Conservation (phyloP, 2,888 invertebrate genomes). For the Harmothoe impar region DNA sequence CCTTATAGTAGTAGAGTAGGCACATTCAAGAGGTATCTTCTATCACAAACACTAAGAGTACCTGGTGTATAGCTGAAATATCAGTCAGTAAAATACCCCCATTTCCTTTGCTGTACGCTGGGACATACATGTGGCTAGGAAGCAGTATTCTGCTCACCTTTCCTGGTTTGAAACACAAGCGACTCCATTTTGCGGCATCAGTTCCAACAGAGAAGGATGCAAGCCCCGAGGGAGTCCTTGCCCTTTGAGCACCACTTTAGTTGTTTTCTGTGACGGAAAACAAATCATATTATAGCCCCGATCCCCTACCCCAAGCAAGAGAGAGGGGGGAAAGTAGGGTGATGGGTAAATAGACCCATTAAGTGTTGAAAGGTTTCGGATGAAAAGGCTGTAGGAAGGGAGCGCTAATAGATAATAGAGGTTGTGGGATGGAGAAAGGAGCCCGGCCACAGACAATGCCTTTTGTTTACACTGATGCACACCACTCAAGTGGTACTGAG, state of each 20-base stretch:
- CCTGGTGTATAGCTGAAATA: background rate
- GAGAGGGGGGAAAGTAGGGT: too few relatives aligned
- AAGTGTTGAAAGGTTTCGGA: constrained; percentile 9
- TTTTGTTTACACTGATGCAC: constrained; percentile 29
- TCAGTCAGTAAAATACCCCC: background rate
- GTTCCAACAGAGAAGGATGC: background rate
- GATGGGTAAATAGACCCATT: constrained; percentile 1
- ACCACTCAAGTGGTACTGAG: constrained; percentile 11
- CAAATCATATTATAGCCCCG: constrained; percentile 32
- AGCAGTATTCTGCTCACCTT: background rate
- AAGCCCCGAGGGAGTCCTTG: constrained; percentile 28
- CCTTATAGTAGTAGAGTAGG: too few relatives aligned
- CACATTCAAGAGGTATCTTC: background rate
- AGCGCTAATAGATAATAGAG: constrained; percentile 10
- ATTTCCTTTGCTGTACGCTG: background rate
- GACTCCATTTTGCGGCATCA: background rate
- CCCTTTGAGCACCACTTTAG: constrained; percentile 19
- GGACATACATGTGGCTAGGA: background rate
- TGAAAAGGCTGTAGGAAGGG: constrained; percentile 2
- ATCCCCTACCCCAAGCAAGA: background rate
- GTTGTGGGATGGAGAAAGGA: constrained; percentile 12
- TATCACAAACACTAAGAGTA: background rate
- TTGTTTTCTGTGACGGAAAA: constrained; percentile 9
- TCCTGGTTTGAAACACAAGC: background rate
- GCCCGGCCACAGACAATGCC: background rate